Percentiles rank a stretch among this genome's conserved stretches.
Conservation (phyloP, 2,113 vertebrate genomes). For the Malurus elegans region DNA sequence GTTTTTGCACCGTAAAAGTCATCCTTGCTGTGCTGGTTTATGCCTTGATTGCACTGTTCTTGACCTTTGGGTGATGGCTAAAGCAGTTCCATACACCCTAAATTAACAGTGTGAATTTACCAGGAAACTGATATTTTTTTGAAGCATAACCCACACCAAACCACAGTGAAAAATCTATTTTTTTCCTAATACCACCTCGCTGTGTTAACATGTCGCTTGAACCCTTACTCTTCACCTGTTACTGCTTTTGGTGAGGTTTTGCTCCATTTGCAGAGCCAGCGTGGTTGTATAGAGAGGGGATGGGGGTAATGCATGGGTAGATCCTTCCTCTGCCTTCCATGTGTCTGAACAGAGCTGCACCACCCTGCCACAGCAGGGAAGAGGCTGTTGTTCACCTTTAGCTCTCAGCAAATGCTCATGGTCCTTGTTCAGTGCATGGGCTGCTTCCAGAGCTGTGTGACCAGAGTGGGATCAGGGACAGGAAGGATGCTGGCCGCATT, state of each 20-base stretch:
- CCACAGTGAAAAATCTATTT: not conserved
- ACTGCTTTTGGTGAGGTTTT: not conserved
- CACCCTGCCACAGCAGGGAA: not conserved
- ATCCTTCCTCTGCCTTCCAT: not conserved
- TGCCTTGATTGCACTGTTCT: not conserved
- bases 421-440: not conserved
- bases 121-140: not conserved
- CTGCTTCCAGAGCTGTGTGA: not conserved
- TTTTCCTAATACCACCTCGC: not conserved
- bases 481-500: not conserved
- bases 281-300: not conserved
- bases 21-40: not conserved
- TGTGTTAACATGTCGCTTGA: not conserved
- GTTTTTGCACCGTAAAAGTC: not conserved
- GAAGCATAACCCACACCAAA: not conserved
- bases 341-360: not conserved
- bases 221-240: not conserved
- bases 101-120: not conserved
- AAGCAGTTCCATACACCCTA: not conserved
- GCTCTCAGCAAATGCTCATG: fast-evolving
- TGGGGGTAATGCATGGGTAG: not conserved
- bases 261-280: not conserved
- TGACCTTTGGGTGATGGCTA: not conserved
- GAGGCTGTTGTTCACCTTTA: not conserved
- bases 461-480: not conserved